Conservation (phyloP, 2,888 invertebrate species). For the Aleiodes leptofemur region DNA sequence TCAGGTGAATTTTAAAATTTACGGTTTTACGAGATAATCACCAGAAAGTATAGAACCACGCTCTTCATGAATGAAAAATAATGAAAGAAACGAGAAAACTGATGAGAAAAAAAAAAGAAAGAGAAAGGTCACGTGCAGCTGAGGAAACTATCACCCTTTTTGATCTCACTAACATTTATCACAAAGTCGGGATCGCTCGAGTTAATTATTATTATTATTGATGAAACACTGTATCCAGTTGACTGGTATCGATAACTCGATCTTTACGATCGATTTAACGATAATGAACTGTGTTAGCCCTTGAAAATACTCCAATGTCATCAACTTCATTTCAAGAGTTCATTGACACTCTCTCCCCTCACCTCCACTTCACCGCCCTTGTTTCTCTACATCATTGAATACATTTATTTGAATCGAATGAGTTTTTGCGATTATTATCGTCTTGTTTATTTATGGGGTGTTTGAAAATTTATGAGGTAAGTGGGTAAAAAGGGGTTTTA, state of each 20-base stretch:
- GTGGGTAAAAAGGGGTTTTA: too few species aligned
- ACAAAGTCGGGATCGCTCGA: constrained; percentile 23
- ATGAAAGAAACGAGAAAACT: too few species aligned
- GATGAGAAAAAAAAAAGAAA: constrained; percentile 2
- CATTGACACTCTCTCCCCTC: neutral
- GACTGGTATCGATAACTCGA: constrained; percentile 23
- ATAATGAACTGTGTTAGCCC: constrained; percentile 25
- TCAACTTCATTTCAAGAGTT: constrained; percentile 5
- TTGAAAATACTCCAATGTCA: constrained; percentile 17
- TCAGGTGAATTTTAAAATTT: too few species aligned
- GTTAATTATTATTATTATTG: constrained; percentile 32
- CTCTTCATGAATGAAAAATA: too few species aligned
- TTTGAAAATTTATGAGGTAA: too few species aligned
- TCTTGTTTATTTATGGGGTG: too few species aligned
- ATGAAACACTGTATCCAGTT: neutral
- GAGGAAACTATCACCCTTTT: constrained; percentile 24
- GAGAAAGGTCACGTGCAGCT: constrained; percentile 35
- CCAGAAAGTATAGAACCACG: too few species aligned
- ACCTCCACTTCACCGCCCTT: too few species aligned
- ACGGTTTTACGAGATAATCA: too few species aligned
- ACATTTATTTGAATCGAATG: too few species aligned
- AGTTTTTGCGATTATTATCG: too few species aligned
- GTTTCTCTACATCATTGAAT: too few species aligned
- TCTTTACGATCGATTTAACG: constrained; percentile 36
- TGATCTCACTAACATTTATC: constrained; percentile 32